Evolutionary conservation across 2,797 vertebrate species (phyloP).

Genomic region (Emydoidea blandingii): DNA sequence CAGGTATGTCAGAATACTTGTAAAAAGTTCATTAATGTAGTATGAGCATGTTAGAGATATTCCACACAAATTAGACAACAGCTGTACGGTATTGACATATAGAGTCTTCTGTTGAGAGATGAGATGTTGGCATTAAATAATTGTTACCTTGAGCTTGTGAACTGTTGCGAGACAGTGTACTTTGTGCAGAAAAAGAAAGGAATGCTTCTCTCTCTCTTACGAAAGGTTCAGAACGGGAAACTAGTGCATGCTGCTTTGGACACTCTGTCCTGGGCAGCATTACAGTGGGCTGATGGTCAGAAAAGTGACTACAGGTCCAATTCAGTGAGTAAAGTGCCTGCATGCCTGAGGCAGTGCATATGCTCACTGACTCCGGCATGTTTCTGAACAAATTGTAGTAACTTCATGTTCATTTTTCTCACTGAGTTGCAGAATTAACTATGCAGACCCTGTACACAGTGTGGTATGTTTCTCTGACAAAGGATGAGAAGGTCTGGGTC

Average conservation of each 20-base stretch:
- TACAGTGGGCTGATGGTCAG: not conserved
- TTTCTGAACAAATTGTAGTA: not conserved
- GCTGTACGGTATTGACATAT: accelerated
- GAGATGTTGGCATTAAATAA: not conserved
- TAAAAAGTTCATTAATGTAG: not conserved
- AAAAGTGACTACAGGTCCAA: not conserved
- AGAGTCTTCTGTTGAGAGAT: not conserved
- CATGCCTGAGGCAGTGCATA: accelerated
- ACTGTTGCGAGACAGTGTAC: not conserved
- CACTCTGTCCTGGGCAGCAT: not conserved
- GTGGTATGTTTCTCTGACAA: not conserved
- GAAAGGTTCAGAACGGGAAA: not conserved
- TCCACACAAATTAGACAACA: not conserved
- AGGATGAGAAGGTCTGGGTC: not conserved
- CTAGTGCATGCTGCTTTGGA: not conserved
- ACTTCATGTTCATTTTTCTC: not conserved
- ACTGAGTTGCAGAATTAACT: not conserved
- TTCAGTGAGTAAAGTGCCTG: not conserved
- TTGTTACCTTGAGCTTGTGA: not conserved
- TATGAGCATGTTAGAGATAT: accelerated
- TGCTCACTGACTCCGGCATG: accelerated
- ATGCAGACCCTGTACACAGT: not conserved
- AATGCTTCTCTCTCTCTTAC: not conserved
- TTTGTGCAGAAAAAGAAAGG: not conserved
- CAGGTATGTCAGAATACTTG: not conserved